A percentile compares a stretch with the other conserved stretches of the same genome.
Conservation (phyloP, 23 tunicate species). For the Ciona savignyi region DNA sequence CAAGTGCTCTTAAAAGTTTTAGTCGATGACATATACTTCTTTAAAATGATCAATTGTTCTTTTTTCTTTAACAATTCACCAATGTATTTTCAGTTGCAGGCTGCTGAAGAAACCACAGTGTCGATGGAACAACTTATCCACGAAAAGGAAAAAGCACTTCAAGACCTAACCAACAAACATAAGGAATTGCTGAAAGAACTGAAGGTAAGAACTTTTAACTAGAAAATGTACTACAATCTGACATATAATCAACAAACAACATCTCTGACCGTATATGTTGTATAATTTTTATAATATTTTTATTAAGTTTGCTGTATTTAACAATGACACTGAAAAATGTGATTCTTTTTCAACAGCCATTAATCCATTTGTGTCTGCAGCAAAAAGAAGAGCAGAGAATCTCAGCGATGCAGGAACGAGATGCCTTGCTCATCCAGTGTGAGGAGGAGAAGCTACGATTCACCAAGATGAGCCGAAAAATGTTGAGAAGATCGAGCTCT, state of each 20-base stretch:
- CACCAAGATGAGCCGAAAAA: slow-evolving; percentile 31
- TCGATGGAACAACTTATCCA: slow-evolving; percentile 39
- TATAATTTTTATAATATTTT: no score
- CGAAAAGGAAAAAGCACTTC: slow-evolving; percentile 63
- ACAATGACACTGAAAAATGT: no score
- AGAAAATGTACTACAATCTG: no score
- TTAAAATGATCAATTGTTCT: no score
- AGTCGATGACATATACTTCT: no score
- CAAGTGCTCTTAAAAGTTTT: no score
- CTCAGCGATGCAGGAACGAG: slow-evolving; percentile 32
- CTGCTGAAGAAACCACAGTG: slow-evolving; percentile 33
- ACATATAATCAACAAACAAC: no score
- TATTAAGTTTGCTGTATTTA: no score
- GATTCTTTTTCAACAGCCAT: background rate
- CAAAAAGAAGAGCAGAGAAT: slow-evolving; percentile 48
- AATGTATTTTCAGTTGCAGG: slow-evolving; percentile 26
- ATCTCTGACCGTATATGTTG: no score
- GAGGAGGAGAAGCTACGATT: slow-evolving; percentile 65
- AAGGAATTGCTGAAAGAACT: slow-evolving; percentile 42
- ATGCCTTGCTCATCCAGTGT: slow-evolving; percentile 33
- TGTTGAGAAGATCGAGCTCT: slow-evolving; percentile 29
- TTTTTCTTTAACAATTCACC: background rate
- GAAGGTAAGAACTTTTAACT: slow-evolving; percentile 51
- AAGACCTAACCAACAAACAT: slow-evolving; percentile 39
- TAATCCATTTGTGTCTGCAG: slow-evolving; percentile 7